Evolutionary conservation across 2,888 invertebrate species (phyloP), one percentile per base, ranked within the genome.

Genomic region (Xestobium rufovillosum): DNA sequence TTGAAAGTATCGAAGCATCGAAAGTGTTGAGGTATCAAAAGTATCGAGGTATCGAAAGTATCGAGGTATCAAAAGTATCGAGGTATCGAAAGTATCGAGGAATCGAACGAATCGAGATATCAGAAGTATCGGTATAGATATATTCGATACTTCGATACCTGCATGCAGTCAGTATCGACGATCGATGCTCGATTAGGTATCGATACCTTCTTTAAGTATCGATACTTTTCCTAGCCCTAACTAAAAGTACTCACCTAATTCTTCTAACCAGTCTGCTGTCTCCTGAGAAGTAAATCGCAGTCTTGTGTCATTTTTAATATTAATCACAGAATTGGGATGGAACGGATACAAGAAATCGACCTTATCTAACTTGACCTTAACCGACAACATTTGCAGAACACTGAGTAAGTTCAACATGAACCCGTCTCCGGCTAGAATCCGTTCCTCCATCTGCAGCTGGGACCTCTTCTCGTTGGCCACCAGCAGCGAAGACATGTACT

Each of bases 341-440:
- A 89, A 92, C 16, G 88, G 86, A 70, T 95, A 97, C 50, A 80
- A 70, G 1, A 83, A 78, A 65, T 95, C 91, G 44, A 97, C 82
- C 51, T 89, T 88, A 57, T 91, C 86, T 44, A 95, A 63, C 63
- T 87, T 88, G 36, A 97, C 83, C 65, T 92, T 91, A 9, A 86
- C 75, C 0, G 92, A 84, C 13, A 98, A 70, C 64, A 86, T 78
- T 61, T 96, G 96, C 48, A 98, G 69, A 12, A 95, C 87, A 33
- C 86, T 83, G 54, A 95, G 76, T 11, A 96, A 67, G 70, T 97
- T 98, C 51, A 96, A 70, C 84, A 96, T 90, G 65, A 92, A 92
- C 1, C 96, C 96, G 64, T 97, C 95, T 3, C 90, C 86, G 8
- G 92, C 89, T 1, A 94, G 71, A 2, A 83, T 73, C 39, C 84